phyloP scores from a whole-genome alignment of 37 sponge, comb jelly and placozoan species.

The Tethya wilhelma region DNA sequence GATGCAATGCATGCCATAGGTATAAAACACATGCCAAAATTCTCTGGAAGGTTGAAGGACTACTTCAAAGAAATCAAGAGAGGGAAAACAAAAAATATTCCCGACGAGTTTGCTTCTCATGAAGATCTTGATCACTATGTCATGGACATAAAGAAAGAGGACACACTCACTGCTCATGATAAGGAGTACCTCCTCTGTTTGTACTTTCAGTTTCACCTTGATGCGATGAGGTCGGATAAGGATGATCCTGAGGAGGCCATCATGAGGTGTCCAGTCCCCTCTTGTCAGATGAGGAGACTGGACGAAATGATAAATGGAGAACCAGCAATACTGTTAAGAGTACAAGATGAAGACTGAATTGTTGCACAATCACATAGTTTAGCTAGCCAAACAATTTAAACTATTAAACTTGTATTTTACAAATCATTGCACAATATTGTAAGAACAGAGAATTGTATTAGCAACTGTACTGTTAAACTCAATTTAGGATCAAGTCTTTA shows the following conservation, averaged over 20 bases:
- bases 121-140: neutral
- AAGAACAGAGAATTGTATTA: no score
- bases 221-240: neutral
- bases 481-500: no score
- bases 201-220: conserved; percentile 4
- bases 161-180: neutral
- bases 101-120: conserved; percentile 2
- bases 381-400: no score
- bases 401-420: no score
- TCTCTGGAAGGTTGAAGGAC: neutral
- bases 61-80: neutral
- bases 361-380: no score
- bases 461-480: no score
- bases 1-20: conserved; percentile 12
- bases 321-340: no score
- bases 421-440: no score
- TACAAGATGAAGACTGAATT: no score
- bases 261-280: no score
- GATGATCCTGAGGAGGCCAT: neutral
- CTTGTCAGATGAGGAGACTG: no score
- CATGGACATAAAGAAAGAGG: neutral
- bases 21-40: neutral
- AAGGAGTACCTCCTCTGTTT: conserved; percentile 14
- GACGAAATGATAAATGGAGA: no score
- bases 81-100: neutral